Evolutionary conservation across 2,797 vertebrate species (phyloP).

Genomic region (Helostoma temminkii): DNA sequence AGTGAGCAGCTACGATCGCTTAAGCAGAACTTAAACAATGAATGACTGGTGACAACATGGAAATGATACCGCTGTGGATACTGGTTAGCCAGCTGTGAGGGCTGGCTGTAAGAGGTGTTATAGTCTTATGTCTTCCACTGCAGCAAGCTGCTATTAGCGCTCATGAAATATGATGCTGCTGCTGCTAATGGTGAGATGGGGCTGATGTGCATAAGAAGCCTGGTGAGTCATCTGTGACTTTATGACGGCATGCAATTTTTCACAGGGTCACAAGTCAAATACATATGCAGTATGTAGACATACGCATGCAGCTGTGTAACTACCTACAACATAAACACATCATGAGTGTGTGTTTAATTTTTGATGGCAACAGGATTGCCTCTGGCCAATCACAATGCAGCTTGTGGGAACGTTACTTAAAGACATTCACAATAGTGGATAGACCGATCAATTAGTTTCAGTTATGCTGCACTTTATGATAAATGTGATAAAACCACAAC

Average conservation of each 20-base stretch:
- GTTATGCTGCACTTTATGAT: too few relatives aligned
- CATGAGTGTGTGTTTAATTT: too few relatives aligned
- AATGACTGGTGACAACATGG: slow-evolving; percentile 73
- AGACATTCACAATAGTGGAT: too few relatives aligned
- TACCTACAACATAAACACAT: too few relatives aligned
- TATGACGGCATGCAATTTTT: not conserved
- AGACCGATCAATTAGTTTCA: too few relatives aligned
- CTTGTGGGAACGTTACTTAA: too few relatives aligned
- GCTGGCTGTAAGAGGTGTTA: slow-evolving; percentile 40
- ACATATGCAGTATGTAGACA: not conserved
- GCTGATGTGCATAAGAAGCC: slow-evolving; percentile 8
- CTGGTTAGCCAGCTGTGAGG: slow-evolving; percentile 66
- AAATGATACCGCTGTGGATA: slow-evolving; percentile 59
- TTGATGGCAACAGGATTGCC: too few relatives aligned
- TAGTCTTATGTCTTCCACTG: slow-evolving; percentile 40
- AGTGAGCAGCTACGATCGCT: slow-evolving; percentile 51
- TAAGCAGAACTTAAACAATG: slow-evolving; percentile 65
- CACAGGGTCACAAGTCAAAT: slow-evolving; percentile 24
- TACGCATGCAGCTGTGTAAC: too few relatives aligned
- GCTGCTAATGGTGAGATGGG: slow-evolving; percentile 20
- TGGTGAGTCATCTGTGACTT: slow-evolving; percentile 26
- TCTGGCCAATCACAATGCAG: too few relatives aligned
- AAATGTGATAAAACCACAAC: too few relatives aligned
- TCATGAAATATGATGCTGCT: slow-evolving; percentile 42
- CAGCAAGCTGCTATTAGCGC: slow-evolving; percentile 47